Evolutionary conservation across 1,140 invertebrate genomes (phyloP), one percentile per base, ranked within the genome.

Genomic region (Proctacanthus coquilletti): DNA sequence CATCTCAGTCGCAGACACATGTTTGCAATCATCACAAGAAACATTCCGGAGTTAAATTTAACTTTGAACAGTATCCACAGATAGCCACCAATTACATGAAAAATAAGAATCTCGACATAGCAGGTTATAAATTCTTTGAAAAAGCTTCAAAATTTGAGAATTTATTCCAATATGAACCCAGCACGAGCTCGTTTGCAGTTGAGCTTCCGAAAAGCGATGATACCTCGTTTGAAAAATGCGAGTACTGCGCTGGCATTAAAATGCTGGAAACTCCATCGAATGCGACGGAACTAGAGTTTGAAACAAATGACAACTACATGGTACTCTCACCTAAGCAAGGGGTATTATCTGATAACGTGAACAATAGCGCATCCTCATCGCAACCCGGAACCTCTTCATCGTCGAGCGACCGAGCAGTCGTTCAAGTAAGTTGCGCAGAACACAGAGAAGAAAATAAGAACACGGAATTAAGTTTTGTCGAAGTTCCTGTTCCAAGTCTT

Each of bases 21-120:
- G 5, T 3, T 38, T 23, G 18, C 32, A 36, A 42, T 21, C 32
- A 43, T 17, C 51, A 36, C 42, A 68, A 71, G 50, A 71, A 71
- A 61, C 71, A 75, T 64, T 72, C 72, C 49, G 71, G 72, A 47
- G 72, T 74, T 49, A 75, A 76, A 59, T 76, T 76, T 46, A 74
- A 75, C 52, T 72, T 76, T 44, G 71, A 75, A 55, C 72, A 75
- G 53, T 74, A 75, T 55, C 72, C 72, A 21, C 71, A 75, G 50
- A 75, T 75, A 48, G 70, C 72, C 39, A 73, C 69, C 46, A 76
- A 75, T 57, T 76, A 76, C 47, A 75, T 76, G 73, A 74, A 74
- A 52, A 75, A 71, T 53, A 76, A 76, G 56, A 76, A 76, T 49
- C 62, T 76, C 45, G 65, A 74, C 51, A 66, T 75, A 48, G 60